Evolutionary conservation across 2,113 vertebrate species (phyloP).

Genomic region (Oreotragus oreotragus): DNA sequence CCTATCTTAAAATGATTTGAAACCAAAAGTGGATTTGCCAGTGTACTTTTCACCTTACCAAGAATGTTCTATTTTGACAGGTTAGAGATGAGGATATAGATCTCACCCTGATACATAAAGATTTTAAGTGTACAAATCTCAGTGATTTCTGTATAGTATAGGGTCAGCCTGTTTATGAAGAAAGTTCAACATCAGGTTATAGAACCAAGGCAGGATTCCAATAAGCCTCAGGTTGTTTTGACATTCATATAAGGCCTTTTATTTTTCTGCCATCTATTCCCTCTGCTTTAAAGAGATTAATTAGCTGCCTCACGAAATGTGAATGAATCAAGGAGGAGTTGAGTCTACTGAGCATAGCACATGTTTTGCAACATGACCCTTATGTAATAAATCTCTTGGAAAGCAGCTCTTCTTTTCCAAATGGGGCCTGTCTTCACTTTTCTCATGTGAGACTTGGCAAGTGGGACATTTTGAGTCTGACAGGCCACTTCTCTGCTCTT

Average conservation of each 20-base stretch:
- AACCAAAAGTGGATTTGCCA: conserved; percentile 48
- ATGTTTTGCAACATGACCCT: conserved; percentile 48
- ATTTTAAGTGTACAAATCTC: background rate
- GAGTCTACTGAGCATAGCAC: background rate
- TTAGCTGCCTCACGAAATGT: background rate
- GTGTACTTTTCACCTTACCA: background rate
- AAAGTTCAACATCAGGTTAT: background rate
- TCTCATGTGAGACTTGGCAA: conserved; percentile 63
- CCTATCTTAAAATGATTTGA: conserved; percentile 56
- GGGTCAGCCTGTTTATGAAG: background rate
- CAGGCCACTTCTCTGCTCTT: conserved; percentile 46
- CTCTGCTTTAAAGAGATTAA: conserved; percentile 2
- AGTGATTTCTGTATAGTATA: background rate
- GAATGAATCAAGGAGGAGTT: conserved; percentile 34
- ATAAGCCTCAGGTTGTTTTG: background rate
- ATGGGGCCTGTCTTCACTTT: conserved; percentile 63
- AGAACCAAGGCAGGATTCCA: conserved; percentile 14
- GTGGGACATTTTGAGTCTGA: conserved; percentile 42
- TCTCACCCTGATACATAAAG: background rate
- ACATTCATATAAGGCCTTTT: background rate
- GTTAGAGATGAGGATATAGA: background rate
- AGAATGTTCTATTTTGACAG: conserved; percentile 11
- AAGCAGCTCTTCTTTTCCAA: conserved; percentile 56
- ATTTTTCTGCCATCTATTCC: background rate
- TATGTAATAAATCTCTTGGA: conserved; percentile 62